Evolutionary conservation across 2,888 invertebrate species (phyloP), one percentile per base, ranked within the genome.

Genomic region (Archips xylosteana): DNA sequence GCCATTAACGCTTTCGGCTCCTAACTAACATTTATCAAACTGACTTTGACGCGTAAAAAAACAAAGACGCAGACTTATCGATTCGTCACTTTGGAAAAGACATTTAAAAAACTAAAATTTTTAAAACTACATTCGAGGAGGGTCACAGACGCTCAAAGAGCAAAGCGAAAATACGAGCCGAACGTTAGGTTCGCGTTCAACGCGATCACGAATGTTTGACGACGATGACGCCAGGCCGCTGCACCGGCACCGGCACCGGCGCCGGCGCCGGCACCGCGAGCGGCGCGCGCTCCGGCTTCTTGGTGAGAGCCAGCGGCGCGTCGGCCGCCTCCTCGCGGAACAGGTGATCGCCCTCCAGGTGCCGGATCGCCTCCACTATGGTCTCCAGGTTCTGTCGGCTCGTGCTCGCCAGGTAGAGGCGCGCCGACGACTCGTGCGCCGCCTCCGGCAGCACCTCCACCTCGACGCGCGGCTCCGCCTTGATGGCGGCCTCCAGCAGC

Each of bases 291-390:
- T 94, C 95, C 74, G 87, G 85, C 78, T 95, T 90, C 82, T 92
- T 92, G 47, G 95, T 96, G 76, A 96, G 91, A 47, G 96, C 96
- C 45, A 96, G 91, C 13, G 96, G 96, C 67, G 90, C 89, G 68
- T 96, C 96, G 10, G 92, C 85, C 79, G 96, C 94, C 82, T 96
- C 97, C 83, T 98, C 98, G 78, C 97, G 96, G 92, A 99, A 98
- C 86, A 98, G 94, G 89, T 98, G 98, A 89, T 99, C 99, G 57
- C 99, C 99, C 89, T 99, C 99, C 79, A 99, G 94, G 88, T 99
- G 99, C 54, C 99, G 96, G 85, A 99, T 99, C 71, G 99, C 99
- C 90, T 99, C 99, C 54, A 99, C 99, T 80, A 99, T 99, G 13
- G 99, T 99, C 92, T 99, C 99, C 82, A 99, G 95, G 90, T 99